Percentiles rank a stretch among this genome's conserved stretches.
These are phyloP conservation scores for Acleris literana DNA, from an alignment of 2,888 invertebrate species.

Conservation along the genomic window DNA sequence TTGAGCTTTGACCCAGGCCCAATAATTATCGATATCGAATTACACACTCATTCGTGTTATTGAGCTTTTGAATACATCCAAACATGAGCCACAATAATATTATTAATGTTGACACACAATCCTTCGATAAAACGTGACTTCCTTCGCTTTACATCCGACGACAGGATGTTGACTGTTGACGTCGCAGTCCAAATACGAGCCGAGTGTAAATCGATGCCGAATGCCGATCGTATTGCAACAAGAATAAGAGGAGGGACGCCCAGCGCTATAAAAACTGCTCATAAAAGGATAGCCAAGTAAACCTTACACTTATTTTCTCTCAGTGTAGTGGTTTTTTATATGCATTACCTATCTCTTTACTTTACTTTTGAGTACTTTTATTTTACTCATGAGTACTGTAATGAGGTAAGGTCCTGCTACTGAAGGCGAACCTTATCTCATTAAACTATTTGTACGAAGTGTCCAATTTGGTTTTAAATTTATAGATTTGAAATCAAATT, in stretches of 20 bases:
- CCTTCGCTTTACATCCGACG: slow-evolving; percentile 2
- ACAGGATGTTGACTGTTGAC: slow-evolving; percentile 18
- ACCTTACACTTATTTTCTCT: not conserved
- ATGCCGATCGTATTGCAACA: slow-evolving; percentile 2
- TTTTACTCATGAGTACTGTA: too few relatives aligned
- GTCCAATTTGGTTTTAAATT: too few relatives aligned
- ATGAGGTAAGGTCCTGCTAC: too few relatives aligned
- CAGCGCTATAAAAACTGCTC: not conserved
- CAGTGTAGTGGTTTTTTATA: not conserved
- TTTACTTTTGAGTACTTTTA: too few relatives aligned
- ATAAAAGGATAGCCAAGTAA: not conserved
- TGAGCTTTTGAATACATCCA: not conserved
- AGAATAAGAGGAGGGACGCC: slow-evolving; percentile 1
- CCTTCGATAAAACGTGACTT: slow-evolving; percentile 13
- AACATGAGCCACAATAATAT: not conserved
- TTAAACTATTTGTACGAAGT: too few relatives aligned
- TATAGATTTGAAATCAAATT: too few relatives aligned
- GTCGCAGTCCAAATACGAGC: slow-evolving; percentile 13
- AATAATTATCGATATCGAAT: not conserved
- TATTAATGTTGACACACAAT: slow-evolving; percentile 4
- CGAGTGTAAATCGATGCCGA: not conserved
- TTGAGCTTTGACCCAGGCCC: not conserved
- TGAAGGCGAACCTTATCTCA: too few relatives aligned
- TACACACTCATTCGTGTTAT: too few relatives aligned
- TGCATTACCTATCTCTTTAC: too few relatives aligned